Conservation (phyloP, 2,888 invertebrate species). For the Tetragonisca angustula region DNA sequence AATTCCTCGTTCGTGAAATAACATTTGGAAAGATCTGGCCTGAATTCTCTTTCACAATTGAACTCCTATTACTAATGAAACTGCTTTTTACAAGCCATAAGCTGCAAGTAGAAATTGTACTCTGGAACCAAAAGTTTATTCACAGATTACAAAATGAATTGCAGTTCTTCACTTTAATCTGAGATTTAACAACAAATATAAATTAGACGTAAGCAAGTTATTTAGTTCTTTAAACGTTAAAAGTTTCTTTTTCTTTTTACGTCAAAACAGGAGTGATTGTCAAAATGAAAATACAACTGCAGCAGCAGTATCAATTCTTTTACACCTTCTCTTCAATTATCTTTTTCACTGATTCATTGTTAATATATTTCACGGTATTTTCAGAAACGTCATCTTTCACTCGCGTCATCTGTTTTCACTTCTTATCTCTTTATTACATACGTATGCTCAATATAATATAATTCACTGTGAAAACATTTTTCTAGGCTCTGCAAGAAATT, state of each 20-base stretch:
- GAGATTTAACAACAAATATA: not conserved
- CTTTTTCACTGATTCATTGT: not conserved
- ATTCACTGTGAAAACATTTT: not conserved
- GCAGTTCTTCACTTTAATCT: not conserved
- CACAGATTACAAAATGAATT: too few relatives aligned
- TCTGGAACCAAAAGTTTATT: too few relatives aligned
- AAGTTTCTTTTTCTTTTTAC: not conserved
- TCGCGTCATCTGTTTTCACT: too few relatives aligned
- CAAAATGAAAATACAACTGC: not conserved
- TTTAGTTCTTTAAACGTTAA: not conserved
- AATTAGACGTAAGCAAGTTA: not conserved
- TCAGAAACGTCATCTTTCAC: not conserved
- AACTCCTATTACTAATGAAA: too few relatives aligned
- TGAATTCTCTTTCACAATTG: too few relatives aligned
- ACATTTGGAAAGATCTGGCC: too few relatives aligned
- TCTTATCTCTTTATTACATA: too few relatives aligned
- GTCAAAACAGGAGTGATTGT: not conserved
- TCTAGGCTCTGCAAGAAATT: not conserved
- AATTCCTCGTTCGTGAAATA: too few relatives aligned
- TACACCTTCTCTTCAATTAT: not conserved
- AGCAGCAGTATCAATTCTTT: not conserved
- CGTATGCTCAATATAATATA: not conserved
- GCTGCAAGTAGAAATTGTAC: too few relatives aligned
- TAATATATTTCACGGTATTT: not conserved
- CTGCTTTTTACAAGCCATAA: too few relatives aligned